Percentiles rank a stretch among this genome's conserved stretches.
These are phyloP conservation scores for Sinotaia quadrata DNA, from an alignment of 2,888 invertebrate genomes.

Conservation along the genomic window DNA sequence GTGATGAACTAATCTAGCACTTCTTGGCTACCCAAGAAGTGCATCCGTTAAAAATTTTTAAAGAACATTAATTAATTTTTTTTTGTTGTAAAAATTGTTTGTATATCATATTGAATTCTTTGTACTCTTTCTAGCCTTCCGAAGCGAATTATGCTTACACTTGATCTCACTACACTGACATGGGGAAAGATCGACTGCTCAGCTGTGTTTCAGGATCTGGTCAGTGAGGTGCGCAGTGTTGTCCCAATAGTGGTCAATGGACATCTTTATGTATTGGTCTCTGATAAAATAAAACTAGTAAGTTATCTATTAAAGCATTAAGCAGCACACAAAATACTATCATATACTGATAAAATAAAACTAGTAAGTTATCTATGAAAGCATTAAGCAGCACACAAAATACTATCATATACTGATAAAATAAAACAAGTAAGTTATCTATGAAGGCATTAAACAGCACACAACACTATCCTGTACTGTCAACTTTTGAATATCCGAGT, in stretches of 20 bases:
- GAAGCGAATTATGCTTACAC: background rate
- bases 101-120: background rate
- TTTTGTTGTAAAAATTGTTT: too few relatives aligned
- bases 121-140: background rate
- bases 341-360: background rate
- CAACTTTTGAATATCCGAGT: background rate
- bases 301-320: background rate
- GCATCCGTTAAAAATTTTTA: too few relatives aligned
- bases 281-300: background rate
- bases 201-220: background rate
- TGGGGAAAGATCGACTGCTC: constrained; percentile 2
- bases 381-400: background rate
- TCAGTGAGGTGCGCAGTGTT: constrained; percentile 8
- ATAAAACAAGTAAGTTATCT: background rate
- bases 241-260: constrained; percentile 18
- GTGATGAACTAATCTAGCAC: too few relatives aligned
- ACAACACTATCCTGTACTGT: background rate
- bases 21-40: too few relatives aligned
- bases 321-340: background rate
- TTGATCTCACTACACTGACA: background rate
- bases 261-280: constrained; percentile 13
- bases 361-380: too few relatives aligned
- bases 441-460: background rate
- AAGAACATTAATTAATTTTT: too few relatives aligned
- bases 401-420: background rate